Conservation (phyloP, 2,113 vertebrate species). For the Clarias magur region DNA sequence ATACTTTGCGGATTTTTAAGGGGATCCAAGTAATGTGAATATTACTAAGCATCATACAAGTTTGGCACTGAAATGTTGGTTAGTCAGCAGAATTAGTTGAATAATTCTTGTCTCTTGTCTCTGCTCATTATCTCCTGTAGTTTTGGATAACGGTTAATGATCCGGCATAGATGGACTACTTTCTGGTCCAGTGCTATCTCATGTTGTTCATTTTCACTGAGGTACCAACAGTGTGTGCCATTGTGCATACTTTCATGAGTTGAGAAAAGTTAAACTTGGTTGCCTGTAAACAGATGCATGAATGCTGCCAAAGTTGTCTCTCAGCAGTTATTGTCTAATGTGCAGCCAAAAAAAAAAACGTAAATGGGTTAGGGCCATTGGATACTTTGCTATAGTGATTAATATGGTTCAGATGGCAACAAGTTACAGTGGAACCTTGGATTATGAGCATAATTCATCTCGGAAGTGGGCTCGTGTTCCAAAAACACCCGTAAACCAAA, state of each 20-base stretch:
- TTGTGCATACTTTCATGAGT: neutral
- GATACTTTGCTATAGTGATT: too few relatives aligned
- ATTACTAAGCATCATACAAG: neutral
- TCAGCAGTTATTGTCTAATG: neutral
- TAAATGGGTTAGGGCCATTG: too few relatives aligned
- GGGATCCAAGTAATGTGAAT: neutral
- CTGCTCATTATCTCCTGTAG: neutral
- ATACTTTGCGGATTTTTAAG: neutral
- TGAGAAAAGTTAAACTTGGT: neutral
- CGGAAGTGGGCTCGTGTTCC: too few relatives aligned
- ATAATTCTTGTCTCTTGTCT: neutral
- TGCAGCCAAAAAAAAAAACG: neutral
- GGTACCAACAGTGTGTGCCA: neutral
- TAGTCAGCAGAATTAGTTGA: neutral
- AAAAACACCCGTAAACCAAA: too few relatives aligned
- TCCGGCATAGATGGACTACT: neutral
- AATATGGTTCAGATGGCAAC: too few relatives aligned
- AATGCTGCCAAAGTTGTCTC: neutral
- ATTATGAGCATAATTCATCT: too few relatives aligned
- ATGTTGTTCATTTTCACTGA: neutral
- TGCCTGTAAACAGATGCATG: neutral
- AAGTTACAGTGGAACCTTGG: too few relatives aligned
- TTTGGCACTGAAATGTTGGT: neutral
- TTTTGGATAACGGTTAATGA: neutral
- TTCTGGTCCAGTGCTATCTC: neutral